phyloP scores from a whole-genome alignment of 2,797 vertebrate genomes.

The Etheostoma nigrum region DNA sequence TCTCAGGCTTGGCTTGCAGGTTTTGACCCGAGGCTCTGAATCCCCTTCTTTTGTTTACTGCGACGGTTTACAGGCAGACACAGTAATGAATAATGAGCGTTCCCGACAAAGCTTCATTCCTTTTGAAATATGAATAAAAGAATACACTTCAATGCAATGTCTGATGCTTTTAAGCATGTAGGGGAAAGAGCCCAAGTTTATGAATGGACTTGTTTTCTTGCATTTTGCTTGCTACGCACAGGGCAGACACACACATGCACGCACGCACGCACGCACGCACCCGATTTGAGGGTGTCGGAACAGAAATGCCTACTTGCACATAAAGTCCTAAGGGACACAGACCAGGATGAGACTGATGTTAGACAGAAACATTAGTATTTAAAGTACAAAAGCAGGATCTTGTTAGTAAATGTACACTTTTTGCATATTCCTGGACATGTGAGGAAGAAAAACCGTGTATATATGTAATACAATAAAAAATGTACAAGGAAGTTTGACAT shows the following conservation, averaged over 20 bases:
- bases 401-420: too few species aligned
- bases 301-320: too few species aligned
- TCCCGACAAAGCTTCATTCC: background rate
- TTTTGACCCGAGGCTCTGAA: slow-evolving; percentile 10
- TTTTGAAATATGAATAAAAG: slow-evolving; percentile 25
- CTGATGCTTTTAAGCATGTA: background rate
- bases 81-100: background rate
- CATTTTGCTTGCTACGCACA: background rate
- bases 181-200: background rate
- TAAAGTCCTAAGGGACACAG: background rate
- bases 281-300: too few species aligned
- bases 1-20: background rate
- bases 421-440: too few species aligned
- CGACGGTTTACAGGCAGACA: background rate
- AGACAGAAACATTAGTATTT: background rate
- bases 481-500: too few species aligned
- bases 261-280: background rate
- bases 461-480: too few species aligned
- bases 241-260: background rate
- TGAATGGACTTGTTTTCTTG: slow-evolving; percentile 23
- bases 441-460: too few species aligned
- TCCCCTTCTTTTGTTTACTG: slow-evolving; percentile 14
- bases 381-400: too few species aligned
- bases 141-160: too few species aligned
- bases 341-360: background rate